phyloP scores from a whole-genome alignment of 1,140 invertebrate genomes.

The Paraescarpia echinospica region DNA sequence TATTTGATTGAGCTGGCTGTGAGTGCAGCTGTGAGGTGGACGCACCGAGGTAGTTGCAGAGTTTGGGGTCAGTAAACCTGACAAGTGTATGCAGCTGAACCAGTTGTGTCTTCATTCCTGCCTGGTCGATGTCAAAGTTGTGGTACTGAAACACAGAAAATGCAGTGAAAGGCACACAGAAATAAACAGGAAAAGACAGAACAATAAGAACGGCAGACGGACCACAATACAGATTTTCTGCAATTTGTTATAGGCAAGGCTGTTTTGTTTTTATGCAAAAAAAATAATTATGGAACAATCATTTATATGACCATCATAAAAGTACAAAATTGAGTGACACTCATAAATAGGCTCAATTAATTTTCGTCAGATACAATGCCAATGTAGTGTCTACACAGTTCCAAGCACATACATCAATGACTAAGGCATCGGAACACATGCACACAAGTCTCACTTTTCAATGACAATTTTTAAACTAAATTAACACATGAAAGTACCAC shows the following conservation, averaged over 20 bases:
- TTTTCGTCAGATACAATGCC: neutral
- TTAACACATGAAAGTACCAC: neutral
- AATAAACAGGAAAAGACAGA: neutral
- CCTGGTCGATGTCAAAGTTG: conserved; percentile 98
- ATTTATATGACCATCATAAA: neutral
- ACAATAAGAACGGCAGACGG: too few relatives aligned
- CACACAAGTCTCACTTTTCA: too few relatives aligned
- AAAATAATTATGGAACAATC: neutral
- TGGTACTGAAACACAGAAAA: conserved; percentile 65
- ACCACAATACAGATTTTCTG: neutral
- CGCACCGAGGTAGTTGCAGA: conserved; percentile 75
- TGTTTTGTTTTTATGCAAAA: neutral
- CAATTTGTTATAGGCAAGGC: neutral
- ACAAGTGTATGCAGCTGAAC: conserved; percentile 80
- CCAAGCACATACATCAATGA: too few relatives aligned
- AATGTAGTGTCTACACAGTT: neutral
- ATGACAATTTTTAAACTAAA: neutral
- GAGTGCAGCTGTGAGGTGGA: neutral
- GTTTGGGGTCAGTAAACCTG: conserved; percentile 77
- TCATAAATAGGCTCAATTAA: neutral
- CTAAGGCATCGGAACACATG: too few relatives aligned
- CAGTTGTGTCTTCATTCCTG: conserved; percentile 90
- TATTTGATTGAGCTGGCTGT: too few relatives aligned
- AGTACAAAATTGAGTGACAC: neutral
- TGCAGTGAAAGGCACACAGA: conserved; percentile 26